Conservation (phyloP, 2,113 vertebrate species). For the Tinamus guttatus region DNA sequence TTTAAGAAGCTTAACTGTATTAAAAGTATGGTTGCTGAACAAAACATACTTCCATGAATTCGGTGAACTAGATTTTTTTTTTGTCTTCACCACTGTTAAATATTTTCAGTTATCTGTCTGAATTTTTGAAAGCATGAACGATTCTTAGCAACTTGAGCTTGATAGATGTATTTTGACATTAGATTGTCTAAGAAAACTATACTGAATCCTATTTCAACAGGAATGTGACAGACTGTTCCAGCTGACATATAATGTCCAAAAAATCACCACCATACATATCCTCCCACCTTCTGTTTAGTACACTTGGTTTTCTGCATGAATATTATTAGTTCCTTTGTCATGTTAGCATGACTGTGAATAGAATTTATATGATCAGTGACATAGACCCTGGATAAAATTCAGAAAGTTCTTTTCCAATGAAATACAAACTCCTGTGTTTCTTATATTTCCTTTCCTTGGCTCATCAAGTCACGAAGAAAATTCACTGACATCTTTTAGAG, state of each 20-base stretch:
- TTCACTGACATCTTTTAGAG: not conserved
- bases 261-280: not conserved
- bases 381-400: not conserved
- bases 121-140: not conserved
- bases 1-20: not conserved
- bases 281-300: not conserved
- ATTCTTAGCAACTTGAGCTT: not conserved
- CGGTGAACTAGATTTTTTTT: not conserved
- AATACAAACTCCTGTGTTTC: not conserved
- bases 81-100: not conserved
- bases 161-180: constrained; percentile 23
- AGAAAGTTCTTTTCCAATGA: not conserved
- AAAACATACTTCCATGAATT: not conserved
- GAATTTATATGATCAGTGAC: not conserved
- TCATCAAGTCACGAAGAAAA: not conserved
- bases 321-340: not conserved
- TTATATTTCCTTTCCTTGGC: not conserved
- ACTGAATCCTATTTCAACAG: not conserved
- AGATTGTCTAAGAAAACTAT: not conserved
- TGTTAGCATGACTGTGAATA: not conserved
- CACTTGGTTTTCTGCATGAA: not conserved
- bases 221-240: not conserved
- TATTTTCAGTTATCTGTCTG: constrained; percentile 6
- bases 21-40: not conserved
- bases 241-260: not conserved